Evolutionary conservation across 2,797 vertebrate genomes (phyloP).

Genomic region (Acropternis orthonyx): DNA sequence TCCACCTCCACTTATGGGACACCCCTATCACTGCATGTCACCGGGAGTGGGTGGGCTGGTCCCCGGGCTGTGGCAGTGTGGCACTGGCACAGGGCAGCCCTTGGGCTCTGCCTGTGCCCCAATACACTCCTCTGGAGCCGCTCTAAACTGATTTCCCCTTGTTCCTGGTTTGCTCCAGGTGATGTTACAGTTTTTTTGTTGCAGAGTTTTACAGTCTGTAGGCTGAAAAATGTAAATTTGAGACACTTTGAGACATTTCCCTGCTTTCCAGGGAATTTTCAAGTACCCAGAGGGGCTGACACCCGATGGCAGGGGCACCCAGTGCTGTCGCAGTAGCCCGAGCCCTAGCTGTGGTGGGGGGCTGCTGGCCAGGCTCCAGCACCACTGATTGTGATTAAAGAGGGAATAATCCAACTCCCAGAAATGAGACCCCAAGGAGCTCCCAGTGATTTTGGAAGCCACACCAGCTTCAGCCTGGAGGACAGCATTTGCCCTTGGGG

Average conservation of each 20-base stretch:
- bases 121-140: not conserved
- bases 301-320: too few relatives aligned
- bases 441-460: not conserved
- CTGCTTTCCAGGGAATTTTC: not conserved
- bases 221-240: not conserved
- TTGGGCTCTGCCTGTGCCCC: rapidly evolving
- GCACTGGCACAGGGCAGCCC: not conserved
- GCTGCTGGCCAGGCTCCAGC: not conserved
- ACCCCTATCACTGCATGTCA: rapidly evolving
- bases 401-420: not conserved
- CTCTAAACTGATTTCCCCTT: rapidly evolving
- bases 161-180: not conserved
- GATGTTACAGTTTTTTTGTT: not conserved
- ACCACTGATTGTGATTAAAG: not conserved
- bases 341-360: not conserved
- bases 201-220: not conserved
- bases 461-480: not conserved
- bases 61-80: not conserved
- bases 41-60: rapidly evolving
- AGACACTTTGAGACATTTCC: not conserved
- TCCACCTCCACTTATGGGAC: rapidly evolving
- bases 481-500: not conserved
- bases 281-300: too few relatives aligned
- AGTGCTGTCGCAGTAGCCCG: too few relatives aligned
- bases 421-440: not conserved